These are phyloP conservation scores for Metallyticus violacea DNA, from an alignment of 2,888 invertebrate species.

Conservation along the genomic window DNA sequence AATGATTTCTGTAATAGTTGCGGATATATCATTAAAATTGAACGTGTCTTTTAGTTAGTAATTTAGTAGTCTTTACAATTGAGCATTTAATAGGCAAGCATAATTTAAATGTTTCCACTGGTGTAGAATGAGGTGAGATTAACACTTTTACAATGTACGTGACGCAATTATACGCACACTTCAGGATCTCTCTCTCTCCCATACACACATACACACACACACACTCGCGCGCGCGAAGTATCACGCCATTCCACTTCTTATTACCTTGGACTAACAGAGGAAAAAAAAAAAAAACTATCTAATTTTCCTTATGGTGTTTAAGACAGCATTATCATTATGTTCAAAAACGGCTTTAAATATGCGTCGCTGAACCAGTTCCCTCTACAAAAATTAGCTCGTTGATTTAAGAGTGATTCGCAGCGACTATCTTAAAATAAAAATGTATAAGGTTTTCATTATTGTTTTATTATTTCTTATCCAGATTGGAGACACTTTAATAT, in stretches of 20 bases:
- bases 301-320: background rate
- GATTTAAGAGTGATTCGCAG: background rate
- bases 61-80: background rate
- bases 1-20: background rate
- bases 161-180: background rate
- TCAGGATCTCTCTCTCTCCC: no score
- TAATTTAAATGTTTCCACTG: background rate
- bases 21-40: background rate
- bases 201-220: background rate
- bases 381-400: background rate
- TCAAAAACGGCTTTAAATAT: background rate
- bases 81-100: background rate
- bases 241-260: background rate
- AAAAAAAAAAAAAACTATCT: background rate
- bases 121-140: background rate
- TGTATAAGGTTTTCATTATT: background rate
- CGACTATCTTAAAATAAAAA: background rate
- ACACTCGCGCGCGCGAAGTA: background rate
- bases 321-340: background rate
- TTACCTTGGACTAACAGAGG: background rate
- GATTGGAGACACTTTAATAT: background rate
- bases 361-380: background rate
- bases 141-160: background rate
- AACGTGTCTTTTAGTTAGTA: background rate
- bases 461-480: background rate